These are phyloP conservation scores for Caenorhabditis zanzibari DNA, from an alignment of 2,888 invertebrate species.

Conservation along the genomic window DNA sequence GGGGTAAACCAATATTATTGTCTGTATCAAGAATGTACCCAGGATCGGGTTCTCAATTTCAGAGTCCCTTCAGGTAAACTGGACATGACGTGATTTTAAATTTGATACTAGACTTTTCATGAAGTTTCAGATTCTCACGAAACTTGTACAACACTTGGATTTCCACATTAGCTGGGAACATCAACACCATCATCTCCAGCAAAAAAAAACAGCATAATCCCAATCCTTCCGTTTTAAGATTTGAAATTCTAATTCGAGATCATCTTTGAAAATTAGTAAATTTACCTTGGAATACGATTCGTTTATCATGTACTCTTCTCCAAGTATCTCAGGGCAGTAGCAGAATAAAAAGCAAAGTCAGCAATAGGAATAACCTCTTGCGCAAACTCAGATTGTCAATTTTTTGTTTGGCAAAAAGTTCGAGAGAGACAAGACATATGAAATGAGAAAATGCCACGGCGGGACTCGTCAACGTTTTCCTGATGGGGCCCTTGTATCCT, in stretches of 20 bases:
- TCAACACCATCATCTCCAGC: conserved; percentile 3
- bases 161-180: conserved; percentile 36
- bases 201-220: conserved; percentile 22
- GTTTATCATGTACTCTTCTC: conserved; percentile 49
- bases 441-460: conserved; percentile 57
- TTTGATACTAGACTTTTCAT: neutral
- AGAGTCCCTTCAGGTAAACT: no score
- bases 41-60: neutral
- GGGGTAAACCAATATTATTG: neutral
- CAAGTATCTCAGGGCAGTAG: neutral
- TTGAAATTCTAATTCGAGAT: neutral
- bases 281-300: conserved; percentile 59
- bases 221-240: conserved; percentile 42
- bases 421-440: conserved; percentile 62
- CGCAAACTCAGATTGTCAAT: conserved; percentile 40
- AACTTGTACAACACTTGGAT: conserved; percentile 32
- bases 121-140: conserved; percentile 46
- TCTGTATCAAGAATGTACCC: conserved; percentile 1
- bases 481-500: conserved; percentile 9
- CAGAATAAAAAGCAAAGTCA: conserved; percentile 17
- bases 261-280: neutral
- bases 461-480: conserved; percentile 39
- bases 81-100: conserved; percentile 18
- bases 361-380: conserved; percentile 44
- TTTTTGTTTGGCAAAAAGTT: conserved; percentile 59